Conservation (phyloP, 2,797 vertebrate genomes). For the Ctenopoma multispine region DNA sequence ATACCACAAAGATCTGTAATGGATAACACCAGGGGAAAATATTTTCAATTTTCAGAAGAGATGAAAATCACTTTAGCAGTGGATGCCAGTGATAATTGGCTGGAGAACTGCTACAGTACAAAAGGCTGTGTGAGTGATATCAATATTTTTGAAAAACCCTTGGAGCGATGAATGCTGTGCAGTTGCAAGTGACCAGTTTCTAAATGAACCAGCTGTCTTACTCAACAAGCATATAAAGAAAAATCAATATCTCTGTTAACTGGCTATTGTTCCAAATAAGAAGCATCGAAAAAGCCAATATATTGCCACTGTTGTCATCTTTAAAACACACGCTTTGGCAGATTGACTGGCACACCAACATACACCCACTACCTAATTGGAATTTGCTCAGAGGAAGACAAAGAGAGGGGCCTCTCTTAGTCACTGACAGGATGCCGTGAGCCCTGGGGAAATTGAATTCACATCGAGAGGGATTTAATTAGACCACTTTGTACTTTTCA, state of each 20-base stretch:
- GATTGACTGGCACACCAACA: slow-evolving; percentile 68
- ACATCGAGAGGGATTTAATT: slow-evolving; percentile 74
- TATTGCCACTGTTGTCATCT: slow-evolving; percentile 52
- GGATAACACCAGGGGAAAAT: slow-evolving; percentile 36
- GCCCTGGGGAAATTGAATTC: slow-evolving; percentile 73
- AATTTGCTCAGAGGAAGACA: slow-evolving; percentile 69
- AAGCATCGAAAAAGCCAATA: slow-evolving; percentile 42
- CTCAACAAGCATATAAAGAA: slow-evolving; percentile 44
- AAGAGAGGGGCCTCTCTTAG: slow-evolving; percentile 62
- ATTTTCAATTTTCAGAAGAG: slow-evolving; percentile 37
- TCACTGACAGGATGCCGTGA: slow-evolving; percentile 67
- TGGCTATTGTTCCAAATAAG: slow-evolving; percentile 62
- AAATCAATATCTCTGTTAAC: slow-evolving; percentile 70
- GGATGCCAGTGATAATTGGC: slow-evolving; percentile 41
- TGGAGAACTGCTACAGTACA: slow-evolving; percentile 17
- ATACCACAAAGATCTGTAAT: slow-evolving; percentile 21
- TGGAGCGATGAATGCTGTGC: slow-evolving; percentile 7
- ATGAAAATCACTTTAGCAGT: slow-evolving; percentile 37
- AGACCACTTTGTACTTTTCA: slow-evolving; percentile 79
- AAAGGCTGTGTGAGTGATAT: slow-evolving; percentile 34
- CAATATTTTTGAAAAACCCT: slow-evolving; percentile 47
- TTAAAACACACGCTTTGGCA: slow-evolving; percentile 49
- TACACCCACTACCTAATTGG: slow-evolving; percentile 69
- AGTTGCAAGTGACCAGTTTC: slow-evolving; percentile 32
- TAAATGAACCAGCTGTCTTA: slow-evolving; percentile 49